Percentiles rank a stretch among this genome's conserved stretches.
These are phyloP conservation scores for Manduca sexta DNA, from an alignment of 1,140 invertebrate species.

Conservation along the genomic window DNA sequence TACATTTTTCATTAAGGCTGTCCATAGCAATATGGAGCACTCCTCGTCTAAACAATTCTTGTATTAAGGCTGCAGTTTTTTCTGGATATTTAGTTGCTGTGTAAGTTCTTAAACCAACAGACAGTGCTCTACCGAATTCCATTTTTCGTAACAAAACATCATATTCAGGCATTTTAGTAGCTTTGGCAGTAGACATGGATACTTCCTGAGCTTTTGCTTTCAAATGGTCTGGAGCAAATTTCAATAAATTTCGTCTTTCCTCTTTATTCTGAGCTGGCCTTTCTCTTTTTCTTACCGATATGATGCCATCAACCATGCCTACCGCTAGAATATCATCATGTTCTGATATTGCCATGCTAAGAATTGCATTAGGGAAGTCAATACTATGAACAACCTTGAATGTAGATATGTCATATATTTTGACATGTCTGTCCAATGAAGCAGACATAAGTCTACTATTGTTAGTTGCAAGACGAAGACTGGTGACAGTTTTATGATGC, in stretches of 20 bases:
- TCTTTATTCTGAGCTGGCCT: constrained; percentile 62
- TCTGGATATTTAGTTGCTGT: constrained; percentile 81
- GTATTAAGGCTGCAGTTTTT: constrained; percentile 84
- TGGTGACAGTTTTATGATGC: constrained; percentile 96
- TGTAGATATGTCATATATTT: constrained; percentile 91
- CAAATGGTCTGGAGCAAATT: constrained; percentile 74
- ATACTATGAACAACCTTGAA: constrained; percentile 92
- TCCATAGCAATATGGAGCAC: constrained; percentile 82
- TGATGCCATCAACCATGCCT: constrained; percentile 93
- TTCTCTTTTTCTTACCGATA: constrained; percentile 88
- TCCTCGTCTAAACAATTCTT: constrained; percentile 87
- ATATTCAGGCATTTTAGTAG: constrained; percentile 73
- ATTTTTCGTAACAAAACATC: constrained; percentile 87
- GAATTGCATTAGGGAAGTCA: constrained; percentile 91
- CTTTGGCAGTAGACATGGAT: constrained; percentile 18
- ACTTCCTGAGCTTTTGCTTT: constrained; percentile 8
- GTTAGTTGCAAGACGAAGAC: constrained; percentile 84
- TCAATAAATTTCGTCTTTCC: constrained; percentile 57
- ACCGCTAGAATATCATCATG: constrained; percentile 90
- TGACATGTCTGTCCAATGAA: constrained; percentile 94
- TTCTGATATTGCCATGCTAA: constrained; percentile 87
- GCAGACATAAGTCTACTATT: constrained; percentile 89
- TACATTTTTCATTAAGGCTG: constrained; percentile 78
- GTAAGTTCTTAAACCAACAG: constrained; percentile 78
- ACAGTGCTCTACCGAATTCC: constrained; percentile 87